Evolutionary conservation across 2,888 invertebrate species (phyloP).

Genomic region (Euplexia lucipara): DNA sequence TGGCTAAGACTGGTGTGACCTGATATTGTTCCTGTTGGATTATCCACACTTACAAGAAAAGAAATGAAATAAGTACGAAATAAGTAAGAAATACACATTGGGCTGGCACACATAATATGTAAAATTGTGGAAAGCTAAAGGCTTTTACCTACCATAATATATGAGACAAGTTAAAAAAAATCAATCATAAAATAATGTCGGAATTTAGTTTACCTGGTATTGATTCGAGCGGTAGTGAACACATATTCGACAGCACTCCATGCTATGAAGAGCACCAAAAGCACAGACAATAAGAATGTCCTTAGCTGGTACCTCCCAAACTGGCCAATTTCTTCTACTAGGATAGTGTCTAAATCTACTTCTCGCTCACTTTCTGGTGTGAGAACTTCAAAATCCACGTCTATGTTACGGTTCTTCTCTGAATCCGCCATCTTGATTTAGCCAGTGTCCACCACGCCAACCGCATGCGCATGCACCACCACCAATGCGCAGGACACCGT

Average conservation of each 20-base stretch:
- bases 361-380: constrained; percentile 30
- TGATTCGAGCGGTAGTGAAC: constrained; percentile 82
- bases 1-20: too few species aligned
- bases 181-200: not conserved
- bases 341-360: constrained; percentile 78
- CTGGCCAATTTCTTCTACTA: constrained; percentile 83
- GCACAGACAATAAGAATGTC: constrained; percentile 67
- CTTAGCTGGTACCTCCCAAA: constrained; percentile 79
- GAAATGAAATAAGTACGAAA: too few species aligned
- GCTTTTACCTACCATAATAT: not conserved
- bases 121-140: too few species aligned
- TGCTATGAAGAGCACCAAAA: constrained; percentile 76
- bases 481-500: constrained; percentile 23
- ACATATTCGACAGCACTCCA: constrained; percentile 81
- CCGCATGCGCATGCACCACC: constrained; percentile 25
- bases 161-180: not conserved
- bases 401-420: constrained; percentile 17
- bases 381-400: constrained; percentile 6
- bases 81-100: too few species aligned
- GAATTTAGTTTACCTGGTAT: constrained; percentile 72
- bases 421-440: constrained; percentile 24
- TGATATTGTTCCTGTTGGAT: too few species aligned
- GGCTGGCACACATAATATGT: too few species aligned
- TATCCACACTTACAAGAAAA: too few species aligned
- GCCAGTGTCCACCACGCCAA: constrained; percentile 1